Evolutionary conservation across 2,888 invertebrate species (phyloP), one percentile per base, ranked within the genome.

Genomic region (Pseudococcus longispinus): DNA sequence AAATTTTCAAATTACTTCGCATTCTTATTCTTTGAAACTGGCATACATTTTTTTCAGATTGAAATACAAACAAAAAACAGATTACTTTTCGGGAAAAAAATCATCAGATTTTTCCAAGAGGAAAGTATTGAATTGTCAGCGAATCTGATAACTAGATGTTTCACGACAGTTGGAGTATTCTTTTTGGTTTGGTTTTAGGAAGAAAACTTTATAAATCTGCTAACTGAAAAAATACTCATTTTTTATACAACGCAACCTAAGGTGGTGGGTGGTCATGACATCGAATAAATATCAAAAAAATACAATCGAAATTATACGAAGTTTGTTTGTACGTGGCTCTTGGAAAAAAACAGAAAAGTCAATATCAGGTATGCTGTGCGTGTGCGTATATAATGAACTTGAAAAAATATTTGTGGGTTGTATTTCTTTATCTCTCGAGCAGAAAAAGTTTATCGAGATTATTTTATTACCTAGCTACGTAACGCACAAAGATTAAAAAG

Each of bases 71-170:
- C 70, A 70, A 29, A 65, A 70, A 29, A 70, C 70, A 70, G 32
- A 70, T 70, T 70, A 70, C 29, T 70, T 70, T 70, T 70, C 70
- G 37, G 8, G 9, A 70, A 70, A 70, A 70, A 70, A 70, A 29
- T 70, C 29, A 70, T 70, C 70, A 70, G 29, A 70, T 70, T 70
- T 70, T 29, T 20, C 29, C 15, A 70, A 32, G 70, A 70, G 29
- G 70, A 70, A 70, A 29, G 70, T 70, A 70, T 70, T 70, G 32
- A 70, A 70, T 70, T 70, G 70, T 70, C 70, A 70, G 20, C 29
- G 70, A 70, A 70, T 70, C 32, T 70, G 70, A 70, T 70, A 70
- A 70, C 29, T 70, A 70, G 70, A 70, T 70, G 32, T 29, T 70
- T 70, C 32, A 32, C 29, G 70, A 70, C 70, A 70, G 70, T 70